A percentile compares a stretch with the other conserved stretches of the same genome.
Evolutionary conservation across 2,888 invertebrate species (phyloP).

Genomic region (Platerodrilus igneus): DNA sequence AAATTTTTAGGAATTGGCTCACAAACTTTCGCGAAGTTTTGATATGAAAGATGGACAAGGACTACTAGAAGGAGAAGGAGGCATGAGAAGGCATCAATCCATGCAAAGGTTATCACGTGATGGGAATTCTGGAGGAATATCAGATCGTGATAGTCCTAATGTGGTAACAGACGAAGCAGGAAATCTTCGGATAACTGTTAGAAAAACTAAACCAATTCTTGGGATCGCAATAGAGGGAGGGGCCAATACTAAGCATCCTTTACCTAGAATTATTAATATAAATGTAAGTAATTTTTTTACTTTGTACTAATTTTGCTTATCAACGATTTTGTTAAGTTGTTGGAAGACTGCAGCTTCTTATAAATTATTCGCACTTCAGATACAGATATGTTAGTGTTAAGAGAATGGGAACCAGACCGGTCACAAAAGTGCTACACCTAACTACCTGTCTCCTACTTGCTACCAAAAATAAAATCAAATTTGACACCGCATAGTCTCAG

Average conservation of each 20-base stretch:
- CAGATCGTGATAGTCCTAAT: conserved; percentile 52
- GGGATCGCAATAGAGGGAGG: conserved; percentile 98
- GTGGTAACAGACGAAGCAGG: conserved; percentile 83
- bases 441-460: no score
- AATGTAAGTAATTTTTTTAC: conserved; percentile 66
- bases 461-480: no score
- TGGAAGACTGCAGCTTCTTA: no score
- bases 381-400: no score
- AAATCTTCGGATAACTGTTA: conserved; percentile 82
- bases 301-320: no score
- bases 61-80: conserved; percentile 60
- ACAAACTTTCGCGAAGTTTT: conserved; percentile 81
- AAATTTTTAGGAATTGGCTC: conserved; percentile 85
- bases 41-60: conserved; percentile 84
- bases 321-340: no score
- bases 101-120: conserved; percentile 67
- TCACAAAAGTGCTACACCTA: no score
- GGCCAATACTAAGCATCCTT: conserved; percentile 89
- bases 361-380: no score
- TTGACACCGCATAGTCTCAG: no score
- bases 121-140: conserved; percentile 37
- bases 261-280: conserved; percentile 93
- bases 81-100: conserved; percentile 69
- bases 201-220: conserved; percentile 89
- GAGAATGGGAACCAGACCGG: no score